Evolutionary conservation across 2,113 vertebrate species (phyloP), one percentile per base, ranked within the genome.

Genomic region (Capreolus pygargus): DNA sequence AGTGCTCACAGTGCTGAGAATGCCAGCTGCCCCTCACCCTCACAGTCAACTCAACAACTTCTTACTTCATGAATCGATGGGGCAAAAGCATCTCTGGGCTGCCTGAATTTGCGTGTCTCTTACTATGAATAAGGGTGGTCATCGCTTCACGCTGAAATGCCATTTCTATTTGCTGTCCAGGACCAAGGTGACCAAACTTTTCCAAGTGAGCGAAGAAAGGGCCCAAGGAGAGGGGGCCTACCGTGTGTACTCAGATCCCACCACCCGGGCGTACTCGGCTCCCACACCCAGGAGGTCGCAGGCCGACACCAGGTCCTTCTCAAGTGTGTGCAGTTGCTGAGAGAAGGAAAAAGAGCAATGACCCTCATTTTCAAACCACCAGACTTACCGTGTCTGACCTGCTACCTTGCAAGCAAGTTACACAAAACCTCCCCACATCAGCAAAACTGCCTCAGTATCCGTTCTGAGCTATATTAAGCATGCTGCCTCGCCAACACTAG

Each of bases 181-280:
- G 52, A 86, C 33, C 47, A 86, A 82, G 70, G 79, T 0, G 50
- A 84, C 83, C 3, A n/a, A 74, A 55, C 36, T n/a, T 30, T n/a
- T 55, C 39, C n/a, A 70, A 14, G 15, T 43, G n/a, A 58, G 39
- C 8, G 6, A 36, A 61, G 9, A 3, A 55, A 39, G 23, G 15
- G 12, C 21, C 36, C 45, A 6, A 45, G 19, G 25, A 47, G 2
- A 10, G 45, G 1, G 11, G 30, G 47, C 94, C 55, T 99, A 99
- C 99, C 99, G 99, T 98, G 99, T 99, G 70, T 99, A 99, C 98
- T 99, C 99, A 0, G 99, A 99, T 47, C 99, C 99, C 45, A 99
- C 99, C 55, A 99, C 99, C 11, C 99, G 98, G 6, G 99, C 99
- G 0, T 99, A 99, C 94, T 99, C 99, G 0, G 99, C 99, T 25